These are phyloP conservation scores for Mesitornis unicolor DNA, from an alignment of 2,113 vertebrate species.

Conservation along the genomic window DNA sequence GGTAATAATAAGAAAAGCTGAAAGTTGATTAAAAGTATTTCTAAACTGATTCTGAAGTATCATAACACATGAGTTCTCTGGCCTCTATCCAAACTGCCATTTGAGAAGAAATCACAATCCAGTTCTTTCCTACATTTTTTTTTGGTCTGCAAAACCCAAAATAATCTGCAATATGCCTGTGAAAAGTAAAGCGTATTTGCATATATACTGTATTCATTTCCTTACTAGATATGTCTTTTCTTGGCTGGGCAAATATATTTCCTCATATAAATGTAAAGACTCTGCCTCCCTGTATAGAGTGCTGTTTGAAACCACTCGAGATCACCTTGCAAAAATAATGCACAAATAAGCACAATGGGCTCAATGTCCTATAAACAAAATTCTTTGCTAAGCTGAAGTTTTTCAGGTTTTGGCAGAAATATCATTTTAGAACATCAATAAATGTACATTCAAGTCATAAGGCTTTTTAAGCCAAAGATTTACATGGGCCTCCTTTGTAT, in stretches of 20 bases:
- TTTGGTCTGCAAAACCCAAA: background rate
- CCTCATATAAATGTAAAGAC: constrained; percentile 6
- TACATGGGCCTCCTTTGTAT: constrained; percentile 55
- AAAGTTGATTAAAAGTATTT: background rate
- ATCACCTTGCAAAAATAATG: background rate
- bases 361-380: constrained; percentile 34
- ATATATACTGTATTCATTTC: background rate
- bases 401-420: constrained; percentile 50
- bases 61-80: background rate
- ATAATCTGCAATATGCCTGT: background rate
- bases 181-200: background rate
- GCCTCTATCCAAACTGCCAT: background rate
- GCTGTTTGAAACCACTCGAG: constrained; percentile 39
- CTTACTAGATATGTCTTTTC: background rate
- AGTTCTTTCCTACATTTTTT: background rate
- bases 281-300: background rate
- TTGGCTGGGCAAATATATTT: constrained; percentile 8
- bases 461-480: constrained; percentile 62
- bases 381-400: background rate
- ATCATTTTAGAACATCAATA: constrained; percentile 42
- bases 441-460: constrained; percentile 36
- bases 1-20: background rate
- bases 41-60: background rate
- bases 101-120: background rate
- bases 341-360: constrained; percentile 23